Conservation (phyloP, 1,140 invertebrate species). For the Macrocentrus cingulum region DNA sequence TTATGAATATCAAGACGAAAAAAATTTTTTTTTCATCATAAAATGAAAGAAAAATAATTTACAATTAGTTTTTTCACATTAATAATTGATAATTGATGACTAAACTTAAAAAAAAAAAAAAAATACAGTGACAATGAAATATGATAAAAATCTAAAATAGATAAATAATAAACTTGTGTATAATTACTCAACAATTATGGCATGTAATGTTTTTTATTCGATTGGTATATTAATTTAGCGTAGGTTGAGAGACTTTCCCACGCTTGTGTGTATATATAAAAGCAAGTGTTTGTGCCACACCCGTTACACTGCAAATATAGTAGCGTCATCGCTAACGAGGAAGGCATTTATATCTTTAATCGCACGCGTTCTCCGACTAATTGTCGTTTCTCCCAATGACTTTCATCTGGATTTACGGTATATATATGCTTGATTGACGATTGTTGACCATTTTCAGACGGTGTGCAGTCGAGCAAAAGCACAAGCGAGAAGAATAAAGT, state of each 20-base stretch:
- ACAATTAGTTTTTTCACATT: too few species aligned
- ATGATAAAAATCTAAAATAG: too few species aligned
- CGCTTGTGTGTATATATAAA: slow-evolving; percentile 2
- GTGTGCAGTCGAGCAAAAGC: slow-evolving; percentile 29
- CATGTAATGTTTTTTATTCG: slow-evolving; percentile 3
- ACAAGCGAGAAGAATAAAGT: slow-evolving; percentile 37
- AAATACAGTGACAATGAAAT: too few species aligned
- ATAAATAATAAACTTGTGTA: too few species aligned
- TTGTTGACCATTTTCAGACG: slow-evolving; percentile 34
- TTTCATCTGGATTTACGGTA: neutral
- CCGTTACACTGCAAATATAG: neutral
- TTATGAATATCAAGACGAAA: too few species aligned
- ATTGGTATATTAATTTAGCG: slow-evolving; percentile 20
- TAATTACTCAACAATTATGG: too few species aligned
- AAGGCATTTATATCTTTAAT: neutral
- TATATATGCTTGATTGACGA: slow-evolving; percentile 2
- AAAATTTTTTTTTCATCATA: too few species aligned
- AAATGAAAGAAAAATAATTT: too few species aligned
- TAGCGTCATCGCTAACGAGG: neutral
- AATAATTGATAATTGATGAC: too few species aligned
- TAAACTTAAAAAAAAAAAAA: too few species aligned
- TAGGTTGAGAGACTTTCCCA: slow-evolving; percentile 24
- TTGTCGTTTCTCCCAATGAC: neutral
- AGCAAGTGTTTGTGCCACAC: slow-evolving; percentile 13
- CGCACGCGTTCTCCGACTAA: neutral